Percentiles rank a stretch among this genome's conserved stretches.
These are phyloP conservation scores for Heterodera carotae DNA, from an alignment of 1,140 invertebrate species.

Conservation along the genomic window DNA sequence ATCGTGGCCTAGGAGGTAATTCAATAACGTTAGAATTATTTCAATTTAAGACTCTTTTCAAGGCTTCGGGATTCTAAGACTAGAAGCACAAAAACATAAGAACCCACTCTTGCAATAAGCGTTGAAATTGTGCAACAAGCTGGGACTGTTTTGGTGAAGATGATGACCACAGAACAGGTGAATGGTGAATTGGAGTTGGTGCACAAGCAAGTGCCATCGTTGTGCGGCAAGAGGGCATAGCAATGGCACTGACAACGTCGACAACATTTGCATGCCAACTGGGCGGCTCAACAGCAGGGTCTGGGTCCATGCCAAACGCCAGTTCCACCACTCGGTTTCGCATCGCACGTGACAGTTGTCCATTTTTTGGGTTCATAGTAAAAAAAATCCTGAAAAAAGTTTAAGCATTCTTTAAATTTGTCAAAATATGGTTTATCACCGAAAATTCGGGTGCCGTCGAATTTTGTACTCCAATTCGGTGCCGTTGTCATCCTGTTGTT, in stretches of 20 bases:
- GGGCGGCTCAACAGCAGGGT: not conserved
- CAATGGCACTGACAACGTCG: not conserved
- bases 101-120: not conserved
- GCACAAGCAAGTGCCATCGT: not conserved
- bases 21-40: too few relatives aligned
- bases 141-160: not conserved
- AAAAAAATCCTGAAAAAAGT: slow-evolving; percentile 77
- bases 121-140: not conserved
- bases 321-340: slow-evolving; percentile 94
- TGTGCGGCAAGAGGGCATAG: not conserved
- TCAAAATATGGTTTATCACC: slow-evolving; percentile 59
- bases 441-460: slow-evolving; percentile 83
- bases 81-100: too few relatives aligned
- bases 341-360: slow-evolving; percentile 96
- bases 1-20: too few relatives aligned
- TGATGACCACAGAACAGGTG: not conserved
- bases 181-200: not conserved
- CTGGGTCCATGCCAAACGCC: slow-evolving; percentile 66
- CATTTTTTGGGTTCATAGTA: slow-evolving; percentile 88
- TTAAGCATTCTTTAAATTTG: not conserved
- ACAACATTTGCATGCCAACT: slow-evolving; percentile 12
- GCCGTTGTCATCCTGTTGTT: slow-evolving; percentile 72
- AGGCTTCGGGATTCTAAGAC: too few relatives aligned
- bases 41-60: too few relatives aligned
- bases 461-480: slow-evolving; percentile 68